These are phyloP conservation scores for Bombyx huttoni DNA, from an alignment of 2,888 invertebrate species.

Conservation along the genomic window DNA sequence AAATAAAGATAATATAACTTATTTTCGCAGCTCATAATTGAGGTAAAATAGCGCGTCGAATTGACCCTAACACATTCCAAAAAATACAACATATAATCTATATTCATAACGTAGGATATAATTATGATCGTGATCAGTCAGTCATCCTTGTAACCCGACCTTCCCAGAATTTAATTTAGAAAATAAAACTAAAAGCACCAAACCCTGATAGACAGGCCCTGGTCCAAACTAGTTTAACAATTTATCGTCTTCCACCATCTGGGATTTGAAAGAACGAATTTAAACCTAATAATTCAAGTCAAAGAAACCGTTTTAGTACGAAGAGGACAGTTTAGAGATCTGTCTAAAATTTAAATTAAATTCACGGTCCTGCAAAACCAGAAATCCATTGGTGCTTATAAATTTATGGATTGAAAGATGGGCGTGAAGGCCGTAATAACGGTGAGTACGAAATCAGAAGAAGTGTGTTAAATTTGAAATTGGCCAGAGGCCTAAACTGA, in stretches of 20 bases:
- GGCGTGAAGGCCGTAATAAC: conserved; percentile 23
- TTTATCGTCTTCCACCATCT: conserved; percentile 40
- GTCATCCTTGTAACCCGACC: conserved; percentile 53
- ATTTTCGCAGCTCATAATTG: neutral
- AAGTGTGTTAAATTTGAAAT: conserved; percentile 13
- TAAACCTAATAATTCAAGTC: conserved; percentile 26
- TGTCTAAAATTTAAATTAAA: conserved; percentile 25
- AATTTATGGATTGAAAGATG: conserved; percentile 22
- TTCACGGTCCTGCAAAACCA: conserved; percentile 18
- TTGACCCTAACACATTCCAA: neutral
- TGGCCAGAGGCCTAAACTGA: conserved; percentile 18
- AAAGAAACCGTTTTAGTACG: conserved; percentile 22
- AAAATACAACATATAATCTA: neutral
- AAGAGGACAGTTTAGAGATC: conserved; percentile 9
- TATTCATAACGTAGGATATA: neutral
- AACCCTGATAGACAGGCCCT: conserved; percentile 29
- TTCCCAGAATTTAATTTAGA: conserved; percentile 44
- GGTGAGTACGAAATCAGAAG: conserved; percentile 6
- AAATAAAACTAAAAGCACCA: conserved; percentile 44
- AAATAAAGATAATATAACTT: neutral
- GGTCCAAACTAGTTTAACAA: conserved; percentile 37
- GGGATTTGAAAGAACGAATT: conserved; percentile 19
- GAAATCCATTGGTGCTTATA: conserved; percentile 20
- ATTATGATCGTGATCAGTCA: neutral
- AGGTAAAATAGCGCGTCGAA: neutral